phyloP scores from a whole-genome alignment of 2,888 invertebrate genomes.

The Cheilosia variabilis region DNA sequence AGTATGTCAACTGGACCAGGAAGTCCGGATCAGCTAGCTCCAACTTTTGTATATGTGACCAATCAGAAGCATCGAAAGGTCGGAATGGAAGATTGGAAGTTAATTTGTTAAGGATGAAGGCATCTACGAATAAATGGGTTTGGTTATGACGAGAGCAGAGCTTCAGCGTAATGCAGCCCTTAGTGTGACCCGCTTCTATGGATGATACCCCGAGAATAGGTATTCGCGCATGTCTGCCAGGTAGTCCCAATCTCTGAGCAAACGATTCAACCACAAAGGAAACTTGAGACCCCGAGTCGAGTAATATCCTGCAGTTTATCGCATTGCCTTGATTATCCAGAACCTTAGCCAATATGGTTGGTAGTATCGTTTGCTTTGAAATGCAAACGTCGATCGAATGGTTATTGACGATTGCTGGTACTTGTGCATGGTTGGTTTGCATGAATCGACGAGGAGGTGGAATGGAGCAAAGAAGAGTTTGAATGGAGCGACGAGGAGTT shows the following conservation, averaged over 20 bases:
- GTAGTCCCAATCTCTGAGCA: conserved; percentile 2
- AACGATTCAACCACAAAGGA: conserved; percentile 23
- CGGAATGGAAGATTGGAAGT: conserved; percentile 4
- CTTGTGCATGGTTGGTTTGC: not conserved
- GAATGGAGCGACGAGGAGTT: not conserved
- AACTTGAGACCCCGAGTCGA: conserved; percentile 26
- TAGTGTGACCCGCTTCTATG: conserved; percentile 13
- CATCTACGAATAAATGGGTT: not conserved
- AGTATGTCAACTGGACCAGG: conserved; percentile 56
- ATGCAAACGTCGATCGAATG: conserved; percentile 7
- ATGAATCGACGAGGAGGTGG: not conserved
- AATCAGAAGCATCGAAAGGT: not conserved
- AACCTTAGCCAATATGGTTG: conserved; percentile 20
- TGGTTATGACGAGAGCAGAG: not conserved
- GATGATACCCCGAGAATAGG: conserved; percentile 11
- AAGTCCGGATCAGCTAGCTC: conserved; percentile 60
- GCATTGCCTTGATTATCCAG: not conserved
- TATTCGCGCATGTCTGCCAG: conserved; percentile 4
- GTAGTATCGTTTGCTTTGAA: conserved; percentile 24
- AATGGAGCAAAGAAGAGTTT: not conserved
- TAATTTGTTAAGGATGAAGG: not conserved
- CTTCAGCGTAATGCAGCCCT: not conserved
- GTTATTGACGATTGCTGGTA: not conserved
- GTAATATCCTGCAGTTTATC: not conserved
- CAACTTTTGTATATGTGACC: not conserved